Conservation (phyloP, 2,113 vertebrate species). For the Procavia capensis region DNA sequence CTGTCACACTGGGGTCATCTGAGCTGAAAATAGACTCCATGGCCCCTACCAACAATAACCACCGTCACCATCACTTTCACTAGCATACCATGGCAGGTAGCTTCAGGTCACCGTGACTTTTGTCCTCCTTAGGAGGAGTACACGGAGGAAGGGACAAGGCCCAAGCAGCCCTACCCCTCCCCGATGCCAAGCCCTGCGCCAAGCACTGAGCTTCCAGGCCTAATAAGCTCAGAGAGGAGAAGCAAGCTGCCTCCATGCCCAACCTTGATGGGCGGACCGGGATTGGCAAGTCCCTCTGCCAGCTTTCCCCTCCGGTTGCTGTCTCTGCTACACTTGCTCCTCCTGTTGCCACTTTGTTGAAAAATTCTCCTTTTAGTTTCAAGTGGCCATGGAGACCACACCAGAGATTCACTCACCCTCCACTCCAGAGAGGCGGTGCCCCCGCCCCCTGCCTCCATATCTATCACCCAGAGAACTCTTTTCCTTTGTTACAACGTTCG, state of each 20-base stretch:
- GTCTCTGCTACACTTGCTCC: not conserved
- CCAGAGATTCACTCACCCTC: not conserved
- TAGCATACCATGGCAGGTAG: not conserved
- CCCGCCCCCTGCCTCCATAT: too few relatives aligned
- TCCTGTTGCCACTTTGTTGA: not conserved
- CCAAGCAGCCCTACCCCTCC: fast-evolving
- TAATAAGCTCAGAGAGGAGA: not conserved
- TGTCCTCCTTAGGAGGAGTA: not conserved
- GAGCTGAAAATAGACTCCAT: too few relatives aligned
- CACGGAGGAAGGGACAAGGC: not conserved
- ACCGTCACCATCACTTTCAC: fast-evolving
- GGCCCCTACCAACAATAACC: too few relatives aligned
- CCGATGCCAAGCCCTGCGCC: not conserved
- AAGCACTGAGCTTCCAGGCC: fast-evolving
- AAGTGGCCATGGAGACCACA: not conserved
- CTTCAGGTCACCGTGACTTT: fast-evolving
- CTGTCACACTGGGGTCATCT: too few relatives aligned
- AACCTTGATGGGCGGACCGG: fast-evolving
- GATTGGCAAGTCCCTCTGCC: fast-evolving
- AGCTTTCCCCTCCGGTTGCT: fast-evolving
- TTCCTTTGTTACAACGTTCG: not conserved
- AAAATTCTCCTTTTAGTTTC: not conserved
- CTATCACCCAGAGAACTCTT: not conserved
- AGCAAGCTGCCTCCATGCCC: not conserved
- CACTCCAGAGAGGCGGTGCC: not conserved